Percentiles rank a stretch among this genome's conserved stretches.
phyloP scores from a whole-genome alignment of 2,888 invertebrate species.

The Elysia crispata region DNA sequence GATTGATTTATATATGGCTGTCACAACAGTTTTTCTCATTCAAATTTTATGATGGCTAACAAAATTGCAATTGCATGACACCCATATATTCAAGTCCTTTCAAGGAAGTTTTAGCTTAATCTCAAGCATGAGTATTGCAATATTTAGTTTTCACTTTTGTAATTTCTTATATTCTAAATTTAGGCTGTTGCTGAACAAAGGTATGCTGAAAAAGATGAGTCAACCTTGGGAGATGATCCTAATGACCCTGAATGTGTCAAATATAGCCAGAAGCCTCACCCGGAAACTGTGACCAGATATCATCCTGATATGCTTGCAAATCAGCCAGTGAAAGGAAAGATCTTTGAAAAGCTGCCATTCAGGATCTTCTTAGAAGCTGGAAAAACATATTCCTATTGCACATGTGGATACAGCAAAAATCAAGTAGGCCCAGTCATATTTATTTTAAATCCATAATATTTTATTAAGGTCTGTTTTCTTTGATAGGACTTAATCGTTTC shows the following conservation, averaged over 20 bases:
- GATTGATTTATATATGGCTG: too few species aligned
- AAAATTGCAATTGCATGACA: too few species aligned
- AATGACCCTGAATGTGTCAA: constrained; percentile 37
- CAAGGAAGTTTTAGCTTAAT: too few species aligned
- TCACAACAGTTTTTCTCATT: too few species aligned
- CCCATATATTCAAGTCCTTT: too few species aligned
- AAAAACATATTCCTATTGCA: constrained; percentile 93
- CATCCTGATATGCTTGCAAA: constrained; percentile 53
- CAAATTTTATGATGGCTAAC: too few species aligned
- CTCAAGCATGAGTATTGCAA: too few species aligned
- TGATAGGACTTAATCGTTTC: too few species aligned
- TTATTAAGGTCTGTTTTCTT: too few species aligned
- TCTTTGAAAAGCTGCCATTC: constrained; percentile 94
- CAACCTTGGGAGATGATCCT: constrained; percentile 25
- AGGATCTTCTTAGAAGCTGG: constrained; percentile 84
- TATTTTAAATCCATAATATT: too few species aligned
- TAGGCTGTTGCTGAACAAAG: background rate
- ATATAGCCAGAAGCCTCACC: constrained; percentile 52
- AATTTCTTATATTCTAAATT: too few species aligned
- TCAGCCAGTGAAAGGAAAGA: constrained; percentile 82
- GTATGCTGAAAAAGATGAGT: too few species aligned
- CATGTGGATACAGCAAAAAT: constrained; percentile 92
- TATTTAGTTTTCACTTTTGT: background rate
- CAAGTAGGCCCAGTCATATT: constrained; percentile 80
- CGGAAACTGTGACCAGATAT: constrained; percentile 58